Conservation (phyloP, 2,797 vertebrate genomes). For the Hylomyscus alleni region DNA sequence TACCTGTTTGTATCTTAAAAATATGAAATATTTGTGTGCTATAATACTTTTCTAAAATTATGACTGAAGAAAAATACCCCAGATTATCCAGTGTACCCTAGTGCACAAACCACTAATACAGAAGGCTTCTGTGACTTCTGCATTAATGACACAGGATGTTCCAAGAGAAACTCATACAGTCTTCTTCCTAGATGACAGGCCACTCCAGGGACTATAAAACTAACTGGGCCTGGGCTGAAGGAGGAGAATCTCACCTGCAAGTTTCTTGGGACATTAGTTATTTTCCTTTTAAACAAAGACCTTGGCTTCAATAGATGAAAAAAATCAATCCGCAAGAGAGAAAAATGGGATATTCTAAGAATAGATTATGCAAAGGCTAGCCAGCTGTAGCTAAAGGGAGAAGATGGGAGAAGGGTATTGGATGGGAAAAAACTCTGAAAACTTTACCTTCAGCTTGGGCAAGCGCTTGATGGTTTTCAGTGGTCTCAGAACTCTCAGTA, state of each 20-base stretch:
- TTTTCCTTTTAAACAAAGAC: conserved; percentile 53
- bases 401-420: neutral
- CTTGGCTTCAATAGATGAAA: neutral
- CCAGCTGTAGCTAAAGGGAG: neutral
- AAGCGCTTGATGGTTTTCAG: conserved; percentile 99
- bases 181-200: neutral
- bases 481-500: conserved; percentile 96
- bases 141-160: neutral
- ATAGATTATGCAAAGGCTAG: neutral
- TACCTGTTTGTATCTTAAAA: neutral
- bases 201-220: neutral
- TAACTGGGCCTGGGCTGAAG: neutral
- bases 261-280: neutral
- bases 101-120: accelerated
- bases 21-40: neutral
- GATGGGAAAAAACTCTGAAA: neutral
- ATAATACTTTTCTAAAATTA: neutral
- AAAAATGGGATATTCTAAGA: neutral
- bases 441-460: conserved; percentile 97
- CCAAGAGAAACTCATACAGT: neutral
- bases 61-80: neutral
- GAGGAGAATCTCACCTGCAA: neutral
- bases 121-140: neutral
- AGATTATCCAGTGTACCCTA: neutral
- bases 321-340: neutral